Base-by-base conservation (phyloP, 1,140 invertebrate species). In the Micrasema longulum region DNA sequence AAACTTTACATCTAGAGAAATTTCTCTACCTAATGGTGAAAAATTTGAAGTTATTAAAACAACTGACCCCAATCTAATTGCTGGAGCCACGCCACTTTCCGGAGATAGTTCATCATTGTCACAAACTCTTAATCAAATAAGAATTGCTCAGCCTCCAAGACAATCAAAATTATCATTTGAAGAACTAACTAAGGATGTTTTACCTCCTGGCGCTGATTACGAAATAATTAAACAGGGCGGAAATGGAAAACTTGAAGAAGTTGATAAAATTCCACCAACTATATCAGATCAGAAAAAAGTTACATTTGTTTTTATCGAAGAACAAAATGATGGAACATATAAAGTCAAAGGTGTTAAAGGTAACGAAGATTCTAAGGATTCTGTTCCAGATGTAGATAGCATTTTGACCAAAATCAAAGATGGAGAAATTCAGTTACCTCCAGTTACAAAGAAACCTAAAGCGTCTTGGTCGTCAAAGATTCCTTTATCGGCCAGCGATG, bases 291-390 rank as follows among this genome's bases (percentile, higher is more conserved):
- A 91, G 67, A 94, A 93, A 80, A 94, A 93, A 78, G 92, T 94
- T 0, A 94, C 93, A 0, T 95, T 94, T 76, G 93, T 95, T 2
- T 91, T 94, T 35, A 81, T 95, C 12, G 93, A 95, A 81, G 93
- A 95, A 77, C 93, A 94, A 79, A 86, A 90, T 1, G 93, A 95
- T 77, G 93, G 93, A 23, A 91, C 89, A 45, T 92, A 91, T 53
- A 94, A 94, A 82, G 92, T 95, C 1, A 91, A 93, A 79, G 92
- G 91, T 1, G 89, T 93, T 0, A 88, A 89, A 84, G 90, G 90
- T 5, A 91, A 89, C 76, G 90, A 91, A 68, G 90, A 92, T 77
- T 86, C 88, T 2, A 90, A 90, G n/a, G 89, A 90, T 75, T 87
- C 86, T n/a, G 88, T 89, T 14, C 87, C 86, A 18, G 92, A 93